Conservation (phyloP, 2,797 vertebrate species). For the Chrosomus eos region DNA sequence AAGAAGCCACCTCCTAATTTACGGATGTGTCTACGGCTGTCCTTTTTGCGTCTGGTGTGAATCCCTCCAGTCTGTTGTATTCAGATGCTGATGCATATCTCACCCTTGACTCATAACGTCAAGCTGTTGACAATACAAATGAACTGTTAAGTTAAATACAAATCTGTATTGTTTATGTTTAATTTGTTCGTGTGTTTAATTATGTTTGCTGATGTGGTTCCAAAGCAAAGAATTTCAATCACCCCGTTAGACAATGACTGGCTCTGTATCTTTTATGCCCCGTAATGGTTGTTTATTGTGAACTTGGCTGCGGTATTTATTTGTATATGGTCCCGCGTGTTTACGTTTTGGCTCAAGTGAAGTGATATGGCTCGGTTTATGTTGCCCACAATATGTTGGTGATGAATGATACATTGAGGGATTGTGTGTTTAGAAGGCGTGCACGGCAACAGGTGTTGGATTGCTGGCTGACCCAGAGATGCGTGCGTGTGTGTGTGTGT, state of each 20-base stretch:
- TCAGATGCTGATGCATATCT: constrained; percentile 24
- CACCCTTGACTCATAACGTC: neutral
- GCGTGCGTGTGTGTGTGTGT: constrained; percentile 51
- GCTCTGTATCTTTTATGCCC: neutral
- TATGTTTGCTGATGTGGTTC: neutral
- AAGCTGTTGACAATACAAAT: constrained; percentile 40
- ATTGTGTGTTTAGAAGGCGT: constrained; percentile 53
- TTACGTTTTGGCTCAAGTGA: constrained; percentile 55
- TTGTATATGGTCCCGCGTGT: constrained; percentile 41
- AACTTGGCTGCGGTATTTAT: constrained; percentile 37
- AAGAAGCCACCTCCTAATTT: constrained; percentile 57
- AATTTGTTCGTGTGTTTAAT: neutral
- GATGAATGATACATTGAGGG: constrained; percentile 46
- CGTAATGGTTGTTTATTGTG: constrained; percentile 37
- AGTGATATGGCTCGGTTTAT: constrained; percentile 58
- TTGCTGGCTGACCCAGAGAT: constrained; percentile 48
- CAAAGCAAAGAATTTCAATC: neutral
- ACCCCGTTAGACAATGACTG: neutral
- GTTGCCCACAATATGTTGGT: constrained; percentile 36
- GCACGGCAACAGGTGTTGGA: constrained; percentile 64
- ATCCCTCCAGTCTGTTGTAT: constrained; percentile 37
- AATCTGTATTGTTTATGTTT: neutral
- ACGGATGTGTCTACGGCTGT: constrained; percentile 16
- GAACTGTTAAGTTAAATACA: constrained; percentile 3
- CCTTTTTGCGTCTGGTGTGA: constrained; percentile 20